phyloP scores from a whole-genome alignment of 2,888 invertebrate genomes.

The Embidobia sp. region DNA sequence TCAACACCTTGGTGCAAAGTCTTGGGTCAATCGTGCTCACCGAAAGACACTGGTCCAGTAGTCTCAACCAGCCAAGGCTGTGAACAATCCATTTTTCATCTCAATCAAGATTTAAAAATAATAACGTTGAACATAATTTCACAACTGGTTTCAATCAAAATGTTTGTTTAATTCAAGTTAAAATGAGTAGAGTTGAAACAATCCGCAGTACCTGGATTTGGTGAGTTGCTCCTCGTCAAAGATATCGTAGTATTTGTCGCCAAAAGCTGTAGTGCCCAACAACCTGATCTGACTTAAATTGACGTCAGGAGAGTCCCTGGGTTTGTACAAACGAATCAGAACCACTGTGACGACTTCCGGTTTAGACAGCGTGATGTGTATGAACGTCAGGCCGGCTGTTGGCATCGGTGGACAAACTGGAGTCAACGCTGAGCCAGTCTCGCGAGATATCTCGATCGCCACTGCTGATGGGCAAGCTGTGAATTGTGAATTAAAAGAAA shows the following conservation, averaged over 20 bases:
- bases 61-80: constrained; percentile 92
- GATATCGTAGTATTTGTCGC: constrained; percentile 82
- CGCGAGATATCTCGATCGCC: constrained; percentile 91
- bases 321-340: constrained; percentile 90
- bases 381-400: constrained; percentile 93
- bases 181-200: neutral
- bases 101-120: neutral
- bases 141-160: no score
- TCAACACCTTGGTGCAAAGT: constrained; percentile 82
- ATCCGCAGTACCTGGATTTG: constrained; percentile 79
- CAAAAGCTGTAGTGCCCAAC: constrained; percentile 92
- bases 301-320: constrained; percentile 93
- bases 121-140: no score
- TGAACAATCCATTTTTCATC: constrained; percentile 16
- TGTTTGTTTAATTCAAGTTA: no score
- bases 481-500: no score
- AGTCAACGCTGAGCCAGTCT: constrained; percentile 89
- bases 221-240: constrained; percentile 83
- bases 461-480: constrained; percentile 94
- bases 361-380: constrained; percentile 90
- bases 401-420: constrained; percentile 93
- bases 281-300: constrained; percentile 93
- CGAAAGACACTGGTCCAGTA: constrained; percentile 90
- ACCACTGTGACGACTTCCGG: constrained; percentile 94
- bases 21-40: constrained; percentile 75